Percentiles rank a stretch among this genome's conserved stretches.
Evolutionary conservation across 2,113 vertebrate genomes (phyloP).

Genomic region (Mesoclemmys tuberculata): DNA sequence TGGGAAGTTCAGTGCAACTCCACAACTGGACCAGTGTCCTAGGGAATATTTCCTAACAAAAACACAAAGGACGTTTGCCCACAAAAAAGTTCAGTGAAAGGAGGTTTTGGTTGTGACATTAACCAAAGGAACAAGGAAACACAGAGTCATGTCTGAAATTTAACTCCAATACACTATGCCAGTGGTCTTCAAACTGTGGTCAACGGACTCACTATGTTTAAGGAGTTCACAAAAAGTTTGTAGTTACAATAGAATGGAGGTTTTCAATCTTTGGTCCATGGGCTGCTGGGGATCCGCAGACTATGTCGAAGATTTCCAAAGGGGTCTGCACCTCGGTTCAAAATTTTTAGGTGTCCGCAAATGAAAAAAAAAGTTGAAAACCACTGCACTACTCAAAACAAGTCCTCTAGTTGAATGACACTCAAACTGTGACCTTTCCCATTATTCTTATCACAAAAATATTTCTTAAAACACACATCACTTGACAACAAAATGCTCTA

Average conservation of each 20-base stretch:
- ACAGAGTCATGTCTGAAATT: background rate
- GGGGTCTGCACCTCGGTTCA: too few species aligned
- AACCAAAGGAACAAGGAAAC: background rate
- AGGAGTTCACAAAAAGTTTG: too few species aligned
- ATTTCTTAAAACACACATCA: constrained; percentile 44
- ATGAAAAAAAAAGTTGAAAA: too few species aligned
- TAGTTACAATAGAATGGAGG: too few species aligned
- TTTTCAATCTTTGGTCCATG: too few species aligned
- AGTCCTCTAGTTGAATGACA: background rate
- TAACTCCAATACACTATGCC: background rate
- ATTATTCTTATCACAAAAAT: background rate
- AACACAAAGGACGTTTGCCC: background rate
- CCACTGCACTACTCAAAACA: background rate
- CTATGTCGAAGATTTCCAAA: too few species aligned
- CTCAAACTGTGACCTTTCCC: background rate
- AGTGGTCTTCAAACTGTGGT: too few species aligned
- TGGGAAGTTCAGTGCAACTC: background rate
- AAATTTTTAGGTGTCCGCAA: too few species aligned
- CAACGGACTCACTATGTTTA: too few species aligned
- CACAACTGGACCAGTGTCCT: background rate
- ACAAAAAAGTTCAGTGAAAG: background rate
- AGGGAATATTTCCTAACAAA: background rate
- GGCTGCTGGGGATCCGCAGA: too few species aligned
- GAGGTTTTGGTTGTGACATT: background rate
- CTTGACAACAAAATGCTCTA: constrained; percentile 12